Evolutionary conservation across 2,113 vertebrate species (phyloP), one percentile per base, ranked within the genome.

Genomic region (Asarcornis scutulata): DNA sequence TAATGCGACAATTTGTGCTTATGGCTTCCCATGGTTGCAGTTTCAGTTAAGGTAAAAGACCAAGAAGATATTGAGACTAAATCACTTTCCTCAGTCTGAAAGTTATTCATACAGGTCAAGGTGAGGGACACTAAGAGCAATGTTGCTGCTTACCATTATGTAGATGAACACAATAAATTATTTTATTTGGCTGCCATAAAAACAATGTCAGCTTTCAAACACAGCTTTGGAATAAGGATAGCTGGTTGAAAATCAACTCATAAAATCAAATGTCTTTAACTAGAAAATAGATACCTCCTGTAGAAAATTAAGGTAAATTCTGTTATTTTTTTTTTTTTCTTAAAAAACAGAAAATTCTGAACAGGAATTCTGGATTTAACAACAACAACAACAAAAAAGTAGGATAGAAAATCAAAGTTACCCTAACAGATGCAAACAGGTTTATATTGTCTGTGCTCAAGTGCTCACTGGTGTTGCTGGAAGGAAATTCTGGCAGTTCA

Each of bases 31-130:
- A 10, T 63, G 17, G 14, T 85, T 42, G 50, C 11, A 86, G 59
- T 93, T 95, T 87, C 46, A 59, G 55, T 67, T 77, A 48, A 89
- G 82, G 73, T 76, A 63, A 91, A 93, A 87, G 84, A 71, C 25
- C 46, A 74, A 80, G 58, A 68, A 56, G 21, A 14, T 77, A 67
- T 13, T 79, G 50, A 67, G 36, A 59, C 40, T 68, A 80, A 94
- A 91, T 81, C 31, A 77, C 64, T 91, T 86, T 88, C 40, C 20
- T 67, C 60, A 77, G 40, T 85, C 56, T 71, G 36, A 86, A 91
- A 88, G 40, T 27, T 74, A 46, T 14, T 88, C 7, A 40, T 75
- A 22, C 4, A 88, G 80, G 67, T 95, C 67, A 91, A 67, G n/a
- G 25, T 80, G 74, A 86, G 31, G 36, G 40, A 67, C 14, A 13